phyloP scores from a whole-genome alignment of 2,113 vertebrate genomes.

The Orientallactaga bullata region DNA sequence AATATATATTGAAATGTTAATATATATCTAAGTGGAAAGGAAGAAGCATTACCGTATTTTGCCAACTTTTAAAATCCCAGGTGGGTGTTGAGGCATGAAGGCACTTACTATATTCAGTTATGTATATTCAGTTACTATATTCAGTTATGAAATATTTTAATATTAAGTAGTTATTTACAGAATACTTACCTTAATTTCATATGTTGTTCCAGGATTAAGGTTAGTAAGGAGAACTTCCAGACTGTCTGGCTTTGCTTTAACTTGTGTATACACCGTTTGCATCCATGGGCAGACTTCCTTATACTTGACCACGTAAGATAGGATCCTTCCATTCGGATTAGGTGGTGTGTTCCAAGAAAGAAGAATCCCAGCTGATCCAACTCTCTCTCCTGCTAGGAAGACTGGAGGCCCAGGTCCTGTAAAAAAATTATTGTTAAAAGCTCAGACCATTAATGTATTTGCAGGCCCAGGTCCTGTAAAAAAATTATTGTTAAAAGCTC shows the following conservation, averaged over 20 bases:
- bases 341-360: slow-evolving; percentile 92
- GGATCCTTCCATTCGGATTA: slow-evolving; percentile 88
- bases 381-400: slow-evolving; percentile 92
- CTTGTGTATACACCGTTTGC: slow-evolving; percentile 91
- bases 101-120: not conserved
- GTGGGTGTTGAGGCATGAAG: not conserved
- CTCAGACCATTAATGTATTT: slow-evolving; percentile 1
- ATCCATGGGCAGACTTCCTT: slow-evolving; percentile 97
- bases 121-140: not conserved
- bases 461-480: slow-evolving; percentile 88
- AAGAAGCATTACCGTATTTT: not conserved
- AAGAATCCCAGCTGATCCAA: slow-evolving; percentile 96
- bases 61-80: slow-evolving; percentile 7
- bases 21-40: not conserved
- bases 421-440: slow-evolving; percentile 49
- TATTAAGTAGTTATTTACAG: not conserved
- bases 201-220: slow-evolving; percentile 95
- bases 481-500: slow-evolving; percentile 55
- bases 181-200: slow-evolving; percentile 93
- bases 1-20: no score
- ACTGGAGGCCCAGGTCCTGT: slow-evolving; percentile 91
- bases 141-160: not conserved
- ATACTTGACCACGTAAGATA: slow-evolving; percentile 93
- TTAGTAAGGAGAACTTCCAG: slow-evolving; percentile 94
- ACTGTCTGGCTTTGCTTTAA: slow-evolving; percentile 89